Evolutionary conservation across 2,888 invertebrate genomes (phyloP).

Genomic region (Ptychoptera albimana): DNA sequence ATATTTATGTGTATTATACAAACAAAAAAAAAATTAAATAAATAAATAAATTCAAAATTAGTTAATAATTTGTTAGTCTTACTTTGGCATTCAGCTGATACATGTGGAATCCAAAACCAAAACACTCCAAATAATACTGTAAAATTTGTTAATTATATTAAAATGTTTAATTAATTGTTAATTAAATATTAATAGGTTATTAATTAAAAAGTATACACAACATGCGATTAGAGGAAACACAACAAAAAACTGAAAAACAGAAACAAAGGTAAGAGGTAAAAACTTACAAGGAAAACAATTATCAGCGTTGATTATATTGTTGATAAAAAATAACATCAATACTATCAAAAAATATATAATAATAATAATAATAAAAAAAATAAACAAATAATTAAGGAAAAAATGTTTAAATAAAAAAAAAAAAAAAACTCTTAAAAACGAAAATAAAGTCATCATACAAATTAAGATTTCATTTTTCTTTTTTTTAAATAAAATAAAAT

Average conservation of each 20-base stretch:
- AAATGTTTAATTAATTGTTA: no score
- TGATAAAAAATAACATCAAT: slow-evolving; percentile 16
- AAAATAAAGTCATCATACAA: no score
- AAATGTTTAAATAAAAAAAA: no score
- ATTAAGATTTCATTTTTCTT: no score
- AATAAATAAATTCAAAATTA: neutral
- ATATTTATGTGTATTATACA: neutral
- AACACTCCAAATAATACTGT: slow-evolving; percentile 16
- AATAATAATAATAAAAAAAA: neutral
- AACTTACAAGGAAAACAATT: slow-evolving; percentile 33
- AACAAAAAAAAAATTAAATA: neutral
- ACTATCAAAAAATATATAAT: slow-evolving; percentile 13
- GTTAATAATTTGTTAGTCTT: slow-evolving; percentile 23
- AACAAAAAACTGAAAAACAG: neutral
- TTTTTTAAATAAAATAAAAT: no score
- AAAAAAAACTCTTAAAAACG: no score
- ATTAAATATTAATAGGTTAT: no score
- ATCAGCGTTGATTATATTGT: slow-evolving; percentile 18
- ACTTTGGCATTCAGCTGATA: slow-evolving; percentile 44
- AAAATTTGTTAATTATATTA: neutral
- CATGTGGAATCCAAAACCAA: slow-evolving; percentile 32
- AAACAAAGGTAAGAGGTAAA: slow-evolving; percentile 9
- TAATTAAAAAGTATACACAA: no score
- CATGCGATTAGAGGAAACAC: no score
- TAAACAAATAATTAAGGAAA: no score